Evolutionary conservation across 2,113 vertebrate genomes (phyloP).

Genomic region (Nansenia antarctica): DNA sequence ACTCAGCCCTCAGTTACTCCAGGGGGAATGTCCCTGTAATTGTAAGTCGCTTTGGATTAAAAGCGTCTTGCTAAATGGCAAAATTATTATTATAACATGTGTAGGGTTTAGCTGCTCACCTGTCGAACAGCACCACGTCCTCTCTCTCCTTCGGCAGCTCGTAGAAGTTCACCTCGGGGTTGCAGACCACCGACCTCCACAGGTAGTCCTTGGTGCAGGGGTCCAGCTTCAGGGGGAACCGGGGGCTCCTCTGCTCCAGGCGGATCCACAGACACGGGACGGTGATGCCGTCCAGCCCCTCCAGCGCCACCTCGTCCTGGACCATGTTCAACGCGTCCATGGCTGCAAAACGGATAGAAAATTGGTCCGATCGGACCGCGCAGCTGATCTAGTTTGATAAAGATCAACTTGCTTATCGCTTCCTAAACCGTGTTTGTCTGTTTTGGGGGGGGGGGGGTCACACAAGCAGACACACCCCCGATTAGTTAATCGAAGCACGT

Average conservation of each 20-base stretch:
- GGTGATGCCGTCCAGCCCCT: constrained; percentile 90
- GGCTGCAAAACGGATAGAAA: background rate
- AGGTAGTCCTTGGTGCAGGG: constrained; percentile 80
- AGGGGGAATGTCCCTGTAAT: too few species aligned
- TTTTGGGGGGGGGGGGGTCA: too few species aligned
- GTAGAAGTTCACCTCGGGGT: constrained; percentile 79
- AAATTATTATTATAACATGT: too few species aligned
- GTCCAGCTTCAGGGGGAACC: constrained; percentile 83
- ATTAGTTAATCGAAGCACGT: too few species aligned
- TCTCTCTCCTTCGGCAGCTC: constrained; percentile 78
- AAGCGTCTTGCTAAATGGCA: too few species aligned
- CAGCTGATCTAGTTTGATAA: too few species aligned
- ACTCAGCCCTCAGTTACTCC: too few species aligned
- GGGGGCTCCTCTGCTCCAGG: constrained; percentile 75
- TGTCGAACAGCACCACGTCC: constrained; percentile 77
- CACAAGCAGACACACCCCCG: too few species aligned
- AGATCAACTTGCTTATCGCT: too few species aligned
- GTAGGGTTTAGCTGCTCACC: too few species aligned
- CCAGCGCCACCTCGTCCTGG: constrained; percentile 89
- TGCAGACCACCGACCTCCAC: constrained; percentile 80
- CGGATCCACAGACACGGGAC: constrained; percentile 83
- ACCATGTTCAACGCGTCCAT: constrained; percentile 84
- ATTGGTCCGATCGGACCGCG: background rate
- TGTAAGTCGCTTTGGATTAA: too few species aligned
- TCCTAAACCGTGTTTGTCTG: too few species aligned